Evolutionary conservation across 2,797 vertebrate species (phyloP).

Genomic region (Spinus pinus): DNA sequence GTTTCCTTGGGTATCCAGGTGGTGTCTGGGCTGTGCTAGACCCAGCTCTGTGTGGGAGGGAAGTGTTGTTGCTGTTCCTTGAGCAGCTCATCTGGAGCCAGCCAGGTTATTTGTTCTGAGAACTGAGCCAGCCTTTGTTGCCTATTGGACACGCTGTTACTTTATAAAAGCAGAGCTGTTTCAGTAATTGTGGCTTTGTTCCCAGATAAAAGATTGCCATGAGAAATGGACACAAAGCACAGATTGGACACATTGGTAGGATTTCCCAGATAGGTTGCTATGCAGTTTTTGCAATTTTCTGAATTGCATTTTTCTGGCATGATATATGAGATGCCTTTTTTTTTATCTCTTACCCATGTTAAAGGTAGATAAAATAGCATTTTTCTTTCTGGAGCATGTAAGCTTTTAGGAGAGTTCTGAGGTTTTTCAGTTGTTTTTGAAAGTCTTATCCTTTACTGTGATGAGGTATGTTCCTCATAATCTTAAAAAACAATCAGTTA

Average conservation of each 20-base stretch:
- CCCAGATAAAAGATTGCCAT: slow-evolving; percentile 2
- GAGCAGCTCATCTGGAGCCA: background rate
- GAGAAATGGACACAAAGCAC: background rate
- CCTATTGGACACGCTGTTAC: background rate
- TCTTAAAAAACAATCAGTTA: background rate
- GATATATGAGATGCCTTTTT: background rate
- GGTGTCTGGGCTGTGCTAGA: background rate
- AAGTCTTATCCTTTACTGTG: background rate
- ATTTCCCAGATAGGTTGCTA: background rate
- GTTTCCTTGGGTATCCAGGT: fast-evolving
- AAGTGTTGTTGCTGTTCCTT: background rate
- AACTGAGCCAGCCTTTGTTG: background rate
- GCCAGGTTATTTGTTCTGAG: background rate
- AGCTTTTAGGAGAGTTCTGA: background rate
- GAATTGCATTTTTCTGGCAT: background rate
- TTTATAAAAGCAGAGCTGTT: background rate
- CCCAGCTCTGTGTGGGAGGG: background rate
- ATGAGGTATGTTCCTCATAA: background rate
- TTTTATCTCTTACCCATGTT: background rate
- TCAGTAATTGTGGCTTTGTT: slow-evolving; percentile 9
- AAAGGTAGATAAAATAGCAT: background rate
- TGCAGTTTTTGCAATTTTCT: background rate
- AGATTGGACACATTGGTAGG: background rate
- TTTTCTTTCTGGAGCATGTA: background rate
- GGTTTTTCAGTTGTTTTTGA: background rate